A percentile compares a stretch with the other conserved stretches of the same genome.
Conservation (phyloP, 1,140 invertebrate species). For the Harpegnathos saltator region DNA sequence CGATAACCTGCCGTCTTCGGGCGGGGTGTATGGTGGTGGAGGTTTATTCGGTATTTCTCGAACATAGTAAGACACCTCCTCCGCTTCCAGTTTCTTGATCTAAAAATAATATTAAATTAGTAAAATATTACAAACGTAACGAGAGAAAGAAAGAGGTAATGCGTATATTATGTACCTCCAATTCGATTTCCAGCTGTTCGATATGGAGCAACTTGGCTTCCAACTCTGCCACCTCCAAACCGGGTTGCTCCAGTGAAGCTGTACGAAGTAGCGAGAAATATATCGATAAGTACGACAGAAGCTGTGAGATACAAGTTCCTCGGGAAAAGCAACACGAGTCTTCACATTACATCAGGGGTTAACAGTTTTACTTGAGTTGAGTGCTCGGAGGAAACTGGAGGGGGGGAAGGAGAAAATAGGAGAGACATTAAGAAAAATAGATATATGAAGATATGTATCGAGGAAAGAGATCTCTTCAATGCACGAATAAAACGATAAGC, state of each 20-base stretch:
- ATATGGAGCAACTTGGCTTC: conserved; percentile 86
- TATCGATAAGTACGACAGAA: conserved; percentile 44
- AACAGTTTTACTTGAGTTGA: conserved; percentile 66
- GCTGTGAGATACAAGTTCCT: conserved; percentile 53
- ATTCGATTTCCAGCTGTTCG: conserved; percentile 88
- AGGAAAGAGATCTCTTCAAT: conserved; percentile 56
- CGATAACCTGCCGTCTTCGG: conserved; percentile 78
- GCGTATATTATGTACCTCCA: conserved; percentile 85
- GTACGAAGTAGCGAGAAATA: conserved; percentile 56
- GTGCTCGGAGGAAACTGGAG: conserved; percentile 62
- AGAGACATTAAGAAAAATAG: too few species aligned
- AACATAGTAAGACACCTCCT: conserved; percentile 87
- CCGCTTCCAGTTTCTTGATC: conserved; percentile 88
- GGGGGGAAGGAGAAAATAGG: background rate
- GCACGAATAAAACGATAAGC: conserved; percentile 74
- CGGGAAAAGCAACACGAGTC: conserved; percentile 77
- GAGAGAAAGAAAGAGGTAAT: too few species aligned
- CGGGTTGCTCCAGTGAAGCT: conserved; percentile 83
- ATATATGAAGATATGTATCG: conserved; percentile 35
- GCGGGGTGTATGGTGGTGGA: conserved; percentile 90
- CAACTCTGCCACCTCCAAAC: conserved; percentile 81
- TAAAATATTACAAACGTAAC: conserved; percentile 24
- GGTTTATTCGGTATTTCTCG: conserved; percentile 91
- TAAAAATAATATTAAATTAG: conserved; percentile 67
- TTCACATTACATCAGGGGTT: conserved; percentile 69